Conservation (phyloP, 2,888 invertebrate species). For the Amphimallon solstitiale region DNA sequence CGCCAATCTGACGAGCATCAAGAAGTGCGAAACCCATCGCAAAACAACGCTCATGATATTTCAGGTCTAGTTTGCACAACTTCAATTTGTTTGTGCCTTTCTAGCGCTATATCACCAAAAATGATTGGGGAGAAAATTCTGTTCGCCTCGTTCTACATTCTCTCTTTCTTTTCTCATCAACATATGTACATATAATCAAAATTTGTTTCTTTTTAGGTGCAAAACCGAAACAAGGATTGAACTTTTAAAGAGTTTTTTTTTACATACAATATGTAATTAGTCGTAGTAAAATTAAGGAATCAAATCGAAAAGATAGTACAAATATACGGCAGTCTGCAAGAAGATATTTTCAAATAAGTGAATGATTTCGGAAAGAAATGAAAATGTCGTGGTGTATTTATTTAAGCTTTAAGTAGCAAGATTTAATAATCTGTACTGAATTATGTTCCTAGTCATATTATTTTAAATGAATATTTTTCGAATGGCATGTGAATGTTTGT, state of each 20-base stretch:
- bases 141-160: too few relatives aligned
- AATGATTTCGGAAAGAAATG: neutral
- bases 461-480: neutral
- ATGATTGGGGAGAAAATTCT: too few relatives aligned
- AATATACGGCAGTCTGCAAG: neutral
- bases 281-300: too few relatives aligned
- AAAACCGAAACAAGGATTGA: constrained; percentile 37
- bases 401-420: neutral
- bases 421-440: neutral
- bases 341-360: neutral
- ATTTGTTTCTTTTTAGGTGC: constrained; percentile 27
- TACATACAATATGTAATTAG: constrained; percentile 33
- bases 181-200: neutral
- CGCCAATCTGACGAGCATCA: too few relatives aligned
- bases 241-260: constrained; percentile 24
- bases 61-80: too few relatives aligned
- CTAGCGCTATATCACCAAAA: too few relatives aligned
- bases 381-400: neutral
- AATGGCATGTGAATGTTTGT: constrained; percentile 25
- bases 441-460: neutral
- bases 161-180: too few relatives aligned
- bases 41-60: too few relatives aligned
- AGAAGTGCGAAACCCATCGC: too few relatives aligned
- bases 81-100: too few relatives aligned
- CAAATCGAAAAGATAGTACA: neutral